Base-by-base conservation (phyloP, 2,113 vertebrate species). In the Grus americana region DNA sequence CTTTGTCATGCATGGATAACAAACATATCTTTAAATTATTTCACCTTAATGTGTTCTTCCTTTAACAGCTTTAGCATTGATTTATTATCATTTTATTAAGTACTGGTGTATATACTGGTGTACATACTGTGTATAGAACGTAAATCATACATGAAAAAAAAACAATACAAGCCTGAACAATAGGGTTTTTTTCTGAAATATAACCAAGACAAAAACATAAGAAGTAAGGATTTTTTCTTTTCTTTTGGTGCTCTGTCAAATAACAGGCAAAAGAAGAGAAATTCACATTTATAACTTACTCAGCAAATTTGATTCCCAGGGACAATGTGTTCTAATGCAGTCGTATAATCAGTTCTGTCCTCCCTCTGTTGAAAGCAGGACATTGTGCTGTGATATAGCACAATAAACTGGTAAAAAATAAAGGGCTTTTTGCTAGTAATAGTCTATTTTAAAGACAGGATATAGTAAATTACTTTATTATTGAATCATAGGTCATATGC, bases 281-380 rank as follows among this genome's bases (percentile, higher is more conserved):
- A 93, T 73, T 86, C 75, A 87, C 54, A 68, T 80, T 67, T 91
- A 52, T 88, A 71, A 81, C 93, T 95, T 96, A 88, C 55, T 95
- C 82, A 93, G 91, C 89, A 94, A 81, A 85, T 89, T 78, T 76
- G 55, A 88, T 94, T 94, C 65, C 42, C 78, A 84, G 81, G 70
- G 61, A 90, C 83, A 92, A 66, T 57, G 7, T 71, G 80, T 90
- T 90, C 40, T 87, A 86, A 93, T 80, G 63, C 78, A 84, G 50
- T 90, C 91, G 72, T 89, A 93, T 96, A 96, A 97, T 96, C 93
- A 90, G 55, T 96, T 93, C 85, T 94, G 57, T 86, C 29, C 38
- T 95, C 63, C 74, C 74, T 94, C 83, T 98, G 80, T 80, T 94
- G 29, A 61, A 95, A 96, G 58, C 32, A 46, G 80, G 72, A 38